Evolutionary conservation across 1,140 invertebrate species (phyloP), one percentile per base, ranked within the genome.

Genomic region (Copidosoma floridanum): DNA sequence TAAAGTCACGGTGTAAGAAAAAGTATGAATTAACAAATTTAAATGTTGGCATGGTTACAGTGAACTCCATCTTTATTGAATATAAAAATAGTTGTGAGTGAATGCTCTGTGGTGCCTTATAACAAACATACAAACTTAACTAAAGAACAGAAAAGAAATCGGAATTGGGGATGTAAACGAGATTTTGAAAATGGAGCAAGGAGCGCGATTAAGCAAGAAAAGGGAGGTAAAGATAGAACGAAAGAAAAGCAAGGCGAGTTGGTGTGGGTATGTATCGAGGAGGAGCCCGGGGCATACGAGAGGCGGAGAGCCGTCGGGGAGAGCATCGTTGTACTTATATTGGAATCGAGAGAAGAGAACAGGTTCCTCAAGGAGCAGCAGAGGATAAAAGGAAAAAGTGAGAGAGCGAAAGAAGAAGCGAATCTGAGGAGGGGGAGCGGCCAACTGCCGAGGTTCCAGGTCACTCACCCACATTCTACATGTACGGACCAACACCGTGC

Each of bases 401-500:
- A 50, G 26, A 16, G 47, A 32, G 27, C 16, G 48, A 52, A 21
- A 20, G 32, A 52, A 14, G 21, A 26, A 18, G 11, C 38, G 50
- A n/a, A n/a, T n/a, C n/a, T 37, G 47, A 51, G 57, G 44, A 57
- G 43, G 48, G 57, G 66, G 66, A 63, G 65, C 69, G 54, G 62
- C 57, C 67, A 65, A 64, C 56, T 51, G 66, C 65, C 65, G 62
- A 65, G 60, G 67, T 57, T 64, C 65, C 75, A 72, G 76, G 74
- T 77, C 76, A 76, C 72, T 77, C 76, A 78, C 76, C 75, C 75
- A 75, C 74, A 72, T 76, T 76, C 68, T 74, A 71, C 74, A 77
- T 75, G 75, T 73, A 71, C 69, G 73, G 73, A 77, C 74, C 74
- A 60, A 40, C 18, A 37, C 48, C 26, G 38, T 46, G 26, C 57